Percentiles rank a stretch among this genome's conserved stretches.
Evolutionary conservation across 2,113 vertebrate species (phyloP).

Genomic region (Apteryx owenii): DNA sequence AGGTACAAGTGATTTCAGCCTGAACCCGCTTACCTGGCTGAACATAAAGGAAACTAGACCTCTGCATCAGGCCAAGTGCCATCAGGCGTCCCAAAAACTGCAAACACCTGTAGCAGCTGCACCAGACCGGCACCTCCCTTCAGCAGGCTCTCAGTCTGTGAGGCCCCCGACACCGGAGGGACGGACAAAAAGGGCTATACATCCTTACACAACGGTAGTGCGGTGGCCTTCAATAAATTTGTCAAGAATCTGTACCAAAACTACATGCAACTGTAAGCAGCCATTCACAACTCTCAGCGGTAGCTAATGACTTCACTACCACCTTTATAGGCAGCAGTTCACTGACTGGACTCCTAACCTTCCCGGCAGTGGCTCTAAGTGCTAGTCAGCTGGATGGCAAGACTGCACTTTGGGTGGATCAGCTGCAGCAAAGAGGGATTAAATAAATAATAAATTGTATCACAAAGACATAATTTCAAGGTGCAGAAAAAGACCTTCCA

Average conservation of each 20-base stretch:
- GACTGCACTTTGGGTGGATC: background rate
- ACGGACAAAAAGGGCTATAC: accelerated
- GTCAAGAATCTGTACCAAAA: background rate
- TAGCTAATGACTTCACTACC: background rate
- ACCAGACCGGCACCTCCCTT: accelerated
- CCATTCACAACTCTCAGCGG: background rate
- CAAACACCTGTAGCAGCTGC: background rate
- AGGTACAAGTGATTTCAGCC: background rate
- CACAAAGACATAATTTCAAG: background rate
- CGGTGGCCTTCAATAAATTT: accelerated
- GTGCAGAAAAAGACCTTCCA: background rate
- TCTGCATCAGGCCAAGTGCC: background rate
- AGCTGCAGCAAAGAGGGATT: background rate
- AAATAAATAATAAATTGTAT: background rate
- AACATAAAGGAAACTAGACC: background rate
- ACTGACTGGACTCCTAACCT: background rate
- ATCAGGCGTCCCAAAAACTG: no score
- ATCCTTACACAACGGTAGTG: accelerated
- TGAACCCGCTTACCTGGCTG: background rate
- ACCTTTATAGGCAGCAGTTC: background rate
- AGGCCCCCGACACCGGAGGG: background rate
- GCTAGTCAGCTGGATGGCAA: background rate
- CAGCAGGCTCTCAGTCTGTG: no score
- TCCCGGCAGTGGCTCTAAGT: background rate
- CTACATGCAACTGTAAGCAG: background rate